These are phyloP conservation scores for Ceraclea dissimilis DNA, from an alignment of 2,888 invertebrate genomes.

Conservation along the genomic window DNA sequence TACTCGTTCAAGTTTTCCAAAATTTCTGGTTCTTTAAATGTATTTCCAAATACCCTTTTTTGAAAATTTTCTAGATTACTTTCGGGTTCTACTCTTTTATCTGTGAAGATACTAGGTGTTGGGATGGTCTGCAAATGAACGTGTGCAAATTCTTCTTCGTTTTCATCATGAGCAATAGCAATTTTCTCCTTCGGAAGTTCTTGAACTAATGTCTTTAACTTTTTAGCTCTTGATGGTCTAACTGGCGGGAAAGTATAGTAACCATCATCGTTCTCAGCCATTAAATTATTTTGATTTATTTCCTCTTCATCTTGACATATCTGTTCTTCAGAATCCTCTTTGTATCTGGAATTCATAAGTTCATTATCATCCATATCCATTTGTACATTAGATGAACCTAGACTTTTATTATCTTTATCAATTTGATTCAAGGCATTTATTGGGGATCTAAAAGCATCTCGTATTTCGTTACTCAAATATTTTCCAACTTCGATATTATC, in stretches of 20 bases:
- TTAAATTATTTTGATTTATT: constrained; percentile 16
- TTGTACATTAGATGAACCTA: constrained; percentile 34
- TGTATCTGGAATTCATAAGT: constrained; percentile 27
- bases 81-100: constrained; percentile 33
- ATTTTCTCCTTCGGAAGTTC: constrained; percentile 1
- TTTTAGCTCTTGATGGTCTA: constrained; percentile 50
- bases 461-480: constrained; percentile 70
- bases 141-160: constrained; percentile 7
- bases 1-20: constrained; percentile 24
- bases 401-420: constrained; percentile 37
- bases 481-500: constrained; percentile 74
- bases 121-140: constrained; percentile 26
- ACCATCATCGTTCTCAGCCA: constrained; percentile 41
- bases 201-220: constrained; percentile 38
- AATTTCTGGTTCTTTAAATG: constrained; percentile 24
- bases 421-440: constrained; percentile 56
- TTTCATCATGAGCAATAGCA: constrained; percentile 6
- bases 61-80: constrained; percentile 40
- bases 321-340: constrained; percentile 27
- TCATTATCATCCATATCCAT: constrained; percentile 38
- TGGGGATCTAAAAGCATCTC: constrained; percentile 66
- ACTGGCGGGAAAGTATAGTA: constrained; percentile 50
- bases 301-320: constrained; percentile 16
- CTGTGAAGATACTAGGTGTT: constrained; percentile 25
- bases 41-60: constrained; percentile 29